These are phyloP conservation scores for Halcyon malimbica DNA, from an alignment of 2,113 vertebrate species.

Conservation along the genomic window DNA sequence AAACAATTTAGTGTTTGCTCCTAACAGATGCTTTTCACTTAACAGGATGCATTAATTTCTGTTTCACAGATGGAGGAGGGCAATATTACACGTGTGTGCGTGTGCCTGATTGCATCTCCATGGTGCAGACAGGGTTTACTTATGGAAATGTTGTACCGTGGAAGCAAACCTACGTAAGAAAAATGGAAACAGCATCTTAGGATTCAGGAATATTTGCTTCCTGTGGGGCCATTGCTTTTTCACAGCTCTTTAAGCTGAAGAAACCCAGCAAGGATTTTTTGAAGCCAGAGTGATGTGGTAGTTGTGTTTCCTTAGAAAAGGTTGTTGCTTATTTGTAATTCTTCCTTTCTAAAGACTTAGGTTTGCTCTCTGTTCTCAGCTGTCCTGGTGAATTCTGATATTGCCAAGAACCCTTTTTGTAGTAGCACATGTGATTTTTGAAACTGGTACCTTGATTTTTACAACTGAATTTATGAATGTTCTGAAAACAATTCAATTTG, in stretches of 20 bases:
- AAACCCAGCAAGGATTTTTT: not conserved
- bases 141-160: not conserved
- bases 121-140: not conserved
- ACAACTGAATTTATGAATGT: not conserved
- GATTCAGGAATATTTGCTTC: not conserved
- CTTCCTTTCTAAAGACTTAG: not conserved
- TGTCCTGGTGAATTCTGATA: not conserved
- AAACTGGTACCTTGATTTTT: not conserved
- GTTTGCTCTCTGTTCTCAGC: not conserved
- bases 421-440: not conserved
- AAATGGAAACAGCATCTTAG: not conserved
- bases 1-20: not conserved
- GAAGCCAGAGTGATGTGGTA: not conserved
- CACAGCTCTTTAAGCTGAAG: not conserved
- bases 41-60: not conserved
- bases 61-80: not conserved
- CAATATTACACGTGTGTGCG: not conserved
- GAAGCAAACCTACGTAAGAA: not conserved
- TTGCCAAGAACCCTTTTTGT: not conserved
- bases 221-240: not conserved
- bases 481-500: not conserved
- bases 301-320: not conserved
- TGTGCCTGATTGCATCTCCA: not conserved
- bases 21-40: not conserved
- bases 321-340: not conserved